Base-by-base conservation (phyloP, 2,797 vertebrate genomes). In the Falco cherrug region DNA sequence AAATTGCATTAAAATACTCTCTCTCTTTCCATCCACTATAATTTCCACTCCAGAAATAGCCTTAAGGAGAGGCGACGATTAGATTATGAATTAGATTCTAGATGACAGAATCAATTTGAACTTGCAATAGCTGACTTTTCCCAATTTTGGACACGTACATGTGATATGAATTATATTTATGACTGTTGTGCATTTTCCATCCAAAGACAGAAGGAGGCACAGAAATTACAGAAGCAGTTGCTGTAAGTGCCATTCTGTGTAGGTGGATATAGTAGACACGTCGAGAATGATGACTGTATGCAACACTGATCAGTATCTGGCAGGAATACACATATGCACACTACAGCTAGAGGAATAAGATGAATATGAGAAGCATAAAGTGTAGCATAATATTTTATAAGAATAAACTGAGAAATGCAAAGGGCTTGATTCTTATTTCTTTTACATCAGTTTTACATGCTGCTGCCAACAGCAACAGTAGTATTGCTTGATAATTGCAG, bases 1-100 rank as follows among this genome's bases (percentile, higher is more conserved):
- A 89, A 96, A 95, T 87, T 65, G 73, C 79, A 95, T 95, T 89
- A 96, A 97, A 97, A 95, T 73, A 92, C 87, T 96, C 87, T 89
- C 61, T 85, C 45, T 89, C 61, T 96, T 95, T 93, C 95, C 92
- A 96, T 69, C 82, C 87, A 93, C 89, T 93, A 28, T 87, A 92
- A 97, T 96, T 97, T 93, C 89, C 73, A 73, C 83, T 91, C 79
- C 69, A 92, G 94, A 96, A 96, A 96, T 67, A 96, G 94, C 86
- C 71, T 94, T 91, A 95, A 97, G 92, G 71, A 95, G 90, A 96
- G 31, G 43, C 3, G 20, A 78, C 0, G 5, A 96, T 94, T 94
- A 87, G 90, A 86, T 97, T 95, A 93, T 61, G 92, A 97, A 89
- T 95, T 93, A 89, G 92, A 92, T 91, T 93, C 76, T 68, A 81